These are phyloP conservation scores for Phocoena phocoena DNA, from an alignment of 2,113 vertebrate genomes.

Conservation along the genomic window DNA sequence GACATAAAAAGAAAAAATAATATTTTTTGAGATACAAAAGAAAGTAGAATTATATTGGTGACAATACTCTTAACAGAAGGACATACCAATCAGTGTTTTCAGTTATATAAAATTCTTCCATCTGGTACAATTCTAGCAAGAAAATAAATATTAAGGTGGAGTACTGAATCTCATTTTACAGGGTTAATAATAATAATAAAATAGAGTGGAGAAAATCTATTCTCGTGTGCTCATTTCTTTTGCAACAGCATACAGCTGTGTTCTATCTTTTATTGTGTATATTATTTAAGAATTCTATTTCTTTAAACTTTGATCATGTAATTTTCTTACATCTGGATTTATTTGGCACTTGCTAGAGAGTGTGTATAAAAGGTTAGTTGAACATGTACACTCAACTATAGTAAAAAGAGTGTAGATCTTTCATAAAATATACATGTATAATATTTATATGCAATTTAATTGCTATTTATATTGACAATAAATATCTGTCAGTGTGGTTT, in stretches of 20 bases:
- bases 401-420: constrained; percentile 10
- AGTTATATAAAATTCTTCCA: constrained; percentile 72
- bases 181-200: constrained; percentile 66
- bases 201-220: not conserved
- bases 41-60: constrained; percentile 57
- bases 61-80: constrained; percentile 61
- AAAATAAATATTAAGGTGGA: constrained; percentile 72
- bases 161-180: constrained; percentile 62
- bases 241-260: constrained; percentile 58
- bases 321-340: constrained; percentile 68
- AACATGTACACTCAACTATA: constrained; percentile 33
- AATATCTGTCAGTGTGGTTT: not conserved
- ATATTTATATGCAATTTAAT: not conserved
- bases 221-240: constrained; percentile 42
- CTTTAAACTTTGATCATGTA: constrained; percentile 63
- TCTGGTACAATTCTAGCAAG: constrained; percentile 72
- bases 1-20: constrained; percentile 57
- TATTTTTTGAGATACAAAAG: constrained; percentile 61
- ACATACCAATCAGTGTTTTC: constrained; percentile 63
- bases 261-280: constrained; percentile 66
- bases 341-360: constrained; percentile 46
- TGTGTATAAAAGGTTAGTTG: constrained; percentile 29
- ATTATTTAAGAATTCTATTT: constrained; percentile 71
- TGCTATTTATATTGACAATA: not conserved
- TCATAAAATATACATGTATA: not conserved